Conservation (phyloP, 2,113 vertebrate species). For the Anguilla rostrata region DNA sequence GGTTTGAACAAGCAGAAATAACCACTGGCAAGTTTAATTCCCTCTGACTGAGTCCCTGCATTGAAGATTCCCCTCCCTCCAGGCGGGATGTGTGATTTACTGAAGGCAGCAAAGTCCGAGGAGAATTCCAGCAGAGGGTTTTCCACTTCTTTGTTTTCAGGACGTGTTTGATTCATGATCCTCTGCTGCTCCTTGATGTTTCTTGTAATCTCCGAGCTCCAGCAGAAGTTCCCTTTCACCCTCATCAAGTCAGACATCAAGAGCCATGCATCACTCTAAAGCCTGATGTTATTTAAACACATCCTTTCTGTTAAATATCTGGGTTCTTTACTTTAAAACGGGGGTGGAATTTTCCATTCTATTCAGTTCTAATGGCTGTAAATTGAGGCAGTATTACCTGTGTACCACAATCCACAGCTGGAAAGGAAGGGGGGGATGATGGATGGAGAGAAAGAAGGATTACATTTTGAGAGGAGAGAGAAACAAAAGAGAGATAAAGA, state of each 20-base stretch:
- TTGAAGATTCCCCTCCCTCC: neutral
- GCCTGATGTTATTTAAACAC: neutral
- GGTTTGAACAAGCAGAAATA: neutral
- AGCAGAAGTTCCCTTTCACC: neutral
- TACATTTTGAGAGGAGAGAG: neutral
- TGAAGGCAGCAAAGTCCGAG: neutral
- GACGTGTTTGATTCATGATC: neutral
- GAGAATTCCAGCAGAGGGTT: neutral
- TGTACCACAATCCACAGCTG: neutral
- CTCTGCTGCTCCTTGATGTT: neutral
- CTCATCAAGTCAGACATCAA: neutral
- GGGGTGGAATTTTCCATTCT: neutral
- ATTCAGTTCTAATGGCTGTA: neutral
- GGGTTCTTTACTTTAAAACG: neutral
- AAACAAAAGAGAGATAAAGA: neutral
- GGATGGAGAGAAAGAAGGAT: neutral
- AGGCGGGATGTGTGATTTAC: neutral
- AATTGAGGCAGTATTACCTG: neutral
- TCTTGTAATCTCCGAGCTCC: neutral
- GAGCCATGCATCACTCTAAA: neutral
- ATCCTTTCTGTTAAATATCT: neutral
- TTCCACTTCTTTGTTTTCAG: neutral
- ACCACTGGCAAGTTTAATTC: neutral
- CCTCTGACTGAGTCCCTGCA: neutral
- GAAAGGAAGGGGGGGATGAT: neutral